phyloP scores from a whole-genome alignment of 2,113 vertebrate species.

The Proterorhinus semilunaris region DNA sequence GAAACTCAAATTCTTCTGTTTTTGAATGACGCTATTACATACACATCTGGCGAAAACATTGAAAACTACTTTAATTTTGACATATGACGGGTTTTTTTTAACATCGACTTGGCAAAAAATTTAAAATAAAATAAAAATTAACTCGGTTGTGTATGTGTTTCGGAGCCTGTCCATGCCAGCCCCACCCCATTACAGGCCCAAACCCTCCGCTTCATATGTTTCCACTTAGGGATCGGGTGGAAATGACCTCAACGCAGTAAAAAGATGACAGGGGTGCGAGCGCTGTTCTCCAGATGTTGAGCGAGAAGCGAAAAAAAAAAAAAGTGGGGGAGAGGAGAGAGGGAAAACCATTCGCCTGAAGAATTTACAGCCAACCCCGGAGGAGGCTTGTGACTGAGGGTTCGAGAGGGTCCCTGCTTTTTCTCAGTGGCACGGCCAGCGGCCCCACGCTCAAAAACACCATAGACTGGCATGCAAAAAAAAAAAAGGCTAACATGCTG shows the following conservation, averaged over 20 bases:
- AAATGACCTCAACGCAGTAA: slow-evolving; percentile 81
- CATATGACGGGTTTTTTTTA: slow-evolving; percentile 38
- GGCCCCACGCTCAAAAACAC: slow-evolving; percentile 14
- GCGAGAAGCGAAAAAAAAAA: slow-evolving; percentile 45
- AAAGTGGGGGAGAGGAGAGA: slow-evolving; percentile 51
- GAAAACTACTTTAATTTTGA: slow-evolving; percentile 50
- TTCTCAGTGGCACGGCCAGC: slow-evolving; percentile 58
- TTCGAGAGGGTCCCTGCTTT: slow-evolving; percentile 72
- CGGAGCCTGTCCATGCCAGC: slow-evolving; percentile 66
- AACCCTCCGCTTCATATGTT: slow-evolving; percentile 75
- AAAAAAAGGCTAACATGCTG: slow-evolving; percentile 14
- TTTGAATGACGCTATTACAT: background rate
- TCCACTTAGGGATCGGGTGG: slow-evolving; percentile 78
- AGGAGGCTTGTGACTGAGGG: slow-evolving; percentile 75
- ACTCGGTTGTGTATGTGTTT: slow-evolving; percentile 34
- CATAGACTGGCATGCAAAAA: slow-evolving; percentile 5
- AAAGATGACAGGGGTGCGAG: slow-evolving; percentile 77
- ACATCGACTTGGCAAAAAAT: slow-evolving; percentile 65
- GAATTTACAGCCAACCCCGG: slow-evolving; percentile 77
- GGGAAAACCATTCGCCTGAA: slow-evolving; percentile 74
- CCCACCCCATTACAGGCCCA: slow-evolving; percentile 70
- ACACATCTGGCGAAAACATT: background rate
- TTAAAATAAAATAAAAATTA: slow-evolving; percentile 41
- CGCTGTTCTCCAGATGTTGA: slow-evolving; percentile 78
- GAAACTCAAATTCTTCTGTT: background rate